A percentile compares a stretch with the other conserved stretches of the same genome.
Conservation (phyloP, 2,113 vertebrate species). For the Phrynosoma blainvillii region DNA sequence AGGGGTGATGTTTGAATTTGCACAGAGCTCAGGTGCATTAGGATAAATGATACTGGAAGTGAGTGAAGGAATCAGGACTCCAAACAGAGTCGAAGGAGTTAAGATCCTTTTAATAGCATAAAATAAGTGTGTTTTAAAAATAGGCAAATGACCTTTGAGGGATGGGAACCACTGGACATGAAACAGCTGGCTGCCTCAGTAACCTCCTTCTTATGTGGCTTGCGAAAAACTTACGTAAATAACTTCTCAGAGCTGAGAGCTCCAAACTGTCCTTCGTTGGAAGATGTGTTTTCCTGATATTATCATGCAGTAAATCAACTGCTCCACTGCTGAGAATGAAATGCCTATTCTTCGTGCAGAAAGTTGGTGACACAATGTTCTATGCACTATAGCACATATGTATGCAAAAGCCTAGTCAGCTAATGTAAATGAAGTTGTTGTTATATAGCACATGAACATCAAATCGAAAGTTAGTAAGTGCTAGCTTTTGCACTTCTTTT, state of each 20-base stretch:
- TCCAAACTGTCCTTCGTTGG: slow-evolving; percentile 14
- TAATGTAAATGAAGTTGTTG: too few relatives aligned
- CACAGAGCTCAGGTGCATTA: accelerated
- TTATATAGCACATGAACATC: background rate
- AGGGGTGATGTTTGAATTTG: background rate
- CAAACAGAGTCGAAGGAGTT: slow-evolving; percentile 12
- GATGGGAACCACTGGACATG: slow-evolving; percentile 30
- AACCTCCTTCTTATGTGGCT: background rate
- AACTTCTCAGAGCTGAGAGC: slow-evolving; percentile 28
- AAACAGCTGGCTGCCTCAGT: slow-evolving; percentile 45
- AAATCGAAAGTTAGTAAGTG: background rate
- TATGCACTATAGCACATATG: background rate
- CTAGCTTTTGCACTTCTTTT: too few relatives aligned
- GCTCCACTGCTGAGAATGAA: background rate
- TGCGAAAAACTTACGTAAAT: slow-evolving; percentile 49
- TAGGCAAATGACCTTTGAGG: slow-evolving; percentile 14
- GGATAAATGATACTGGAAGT: background rate
- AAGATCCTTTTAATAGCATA: slow-evolving; percentile 5
- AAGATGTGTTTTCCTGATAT: background rate
- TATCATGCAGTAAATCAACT: background rate
- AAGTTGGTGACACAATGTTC: background rate
- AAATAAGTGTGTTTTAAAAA: background rate
- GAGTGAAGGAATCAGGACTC: background rate
- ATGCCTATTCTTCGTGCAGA: background rate
- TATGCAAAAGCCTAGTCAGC: too few relatives aligned